Evolutionary conservation across 2,113 vertebrate species (phyloP).

Genomic region (Corythornis cristatus): DNA sequence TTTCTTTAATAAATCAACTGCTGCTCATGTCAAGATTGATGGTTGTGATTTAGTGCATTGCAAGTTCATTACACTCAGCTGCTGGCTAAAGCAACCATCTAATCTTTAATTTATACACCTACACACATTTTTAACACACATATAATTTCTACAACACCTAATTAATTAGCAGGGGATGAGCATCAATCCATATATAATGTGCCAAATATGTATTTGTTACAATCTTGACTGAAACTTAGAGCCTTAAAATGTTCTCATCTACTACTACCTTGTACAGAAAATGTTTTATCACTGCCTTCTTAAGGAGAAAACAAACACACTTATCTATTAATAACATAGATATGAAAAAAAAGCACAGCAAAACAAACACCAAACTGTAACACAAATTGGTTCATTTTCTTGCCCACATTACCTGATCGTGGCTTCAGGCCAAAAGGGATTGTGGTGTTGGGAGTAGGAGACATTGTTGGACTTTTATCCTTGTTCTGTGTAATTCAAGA

Average conservation of each 20-base stretch:
- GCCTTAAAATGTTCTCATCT: background rate
- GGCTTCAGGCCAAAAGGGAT: constrained; percentile 91
- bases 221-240: background rate
- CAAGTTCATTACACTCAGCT: background rate
- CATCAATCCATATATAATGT: background rate
- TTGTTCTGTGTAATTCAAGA: constrained; percentile 75
- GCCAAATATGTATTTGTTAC: background rate
- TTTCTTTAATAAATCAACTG: background rate
- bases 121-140: background rate
- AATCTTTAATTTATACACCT: background rate
- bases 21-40: background rate
- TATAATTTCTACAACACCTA: background rate
- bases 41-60: background rate
- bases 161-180: background rate
- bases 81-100: background rate
- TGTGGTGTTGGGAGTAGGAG: constrained; percentile 68
- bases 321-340: background rate
- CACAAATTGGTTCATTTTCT: background rate
- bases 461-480: constrained; percentile 71
- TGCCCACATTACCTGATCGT: constrained; percentile 86
- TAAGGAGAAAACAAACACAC: background rate
- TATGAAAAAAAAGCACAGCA: background rate
- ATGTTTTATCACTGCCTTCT: background rate
- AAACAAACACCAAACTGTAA: background rate
- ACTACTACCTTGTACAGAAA: background rate